Evolutionary conservation across 2,888 invertebrate genomes (phyloP).

Genomic region (Podotricha telesiphe): DNA sequence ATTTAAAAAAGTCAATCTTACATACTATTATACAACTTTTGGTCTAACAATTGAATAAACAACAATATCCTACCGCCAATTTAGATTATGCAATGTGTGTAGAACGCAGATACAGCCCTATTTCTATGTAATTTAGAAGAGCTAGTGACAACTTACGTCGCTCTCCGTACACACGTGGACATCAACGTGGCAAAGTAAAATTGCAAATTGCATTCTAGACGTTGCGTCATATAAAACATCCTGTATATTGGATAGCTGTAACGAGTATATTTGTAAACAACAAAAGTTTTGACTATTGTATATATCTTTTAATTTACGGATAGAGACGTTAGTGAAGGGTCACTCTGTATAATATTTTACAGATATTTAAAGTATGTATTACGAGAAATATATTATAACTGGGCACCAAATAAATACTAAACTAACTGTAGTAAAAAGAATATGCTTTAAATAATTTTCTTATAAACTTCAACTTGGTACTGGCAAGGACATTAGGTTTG

Average conservation of each 20-base stretch:
- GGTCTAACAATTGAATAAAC: slow-evolving; percentile 13
- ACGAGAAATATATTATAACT: no score
- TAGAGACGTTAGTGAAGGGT: not conserved
- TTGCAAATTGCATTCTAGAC: slow-evolving; percentile 21
- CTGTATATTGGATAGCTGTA: slow-evolving; percentile 9
- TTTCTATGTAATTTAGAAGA: not conserved
- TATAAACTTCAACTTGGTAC: no score
- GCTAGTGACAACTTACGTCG: not conserved
- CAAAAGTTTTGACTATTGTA: not conserved
- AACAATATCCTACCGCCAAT: slow-evolving; percentile 1
- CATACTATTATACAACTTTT: slow-evolving; percentile 8
- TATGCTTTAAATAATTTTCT: no score
- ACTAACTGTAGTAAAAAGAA: no score
- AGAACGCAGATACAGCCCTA: not conserved
- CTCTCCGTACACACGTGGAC: slow-evolving; percentile 24
- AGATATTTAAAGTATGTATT: no score
- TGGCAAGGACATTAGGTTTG: no score
- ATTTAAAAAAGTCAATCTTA: not conserved
- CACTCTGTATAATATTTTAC: not conserved
- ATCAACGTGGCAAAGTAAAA: slow-evolving; percentile 24
- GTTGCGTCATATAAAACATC: slow-evolving; percentile 17
- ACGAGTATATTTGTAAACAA: not conserved
- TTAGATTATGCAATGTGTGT: slow-evolving; percentile 12
- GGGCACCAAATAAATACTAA: no score
- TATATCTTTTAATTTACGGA: not conserved